Percentiles rank a stretch among this genome's conserved stretches.
Evolutionary conservation across 1,140 invertebrate species (phyloP).

Genomic region (Phymastichus coffea): DNA sequence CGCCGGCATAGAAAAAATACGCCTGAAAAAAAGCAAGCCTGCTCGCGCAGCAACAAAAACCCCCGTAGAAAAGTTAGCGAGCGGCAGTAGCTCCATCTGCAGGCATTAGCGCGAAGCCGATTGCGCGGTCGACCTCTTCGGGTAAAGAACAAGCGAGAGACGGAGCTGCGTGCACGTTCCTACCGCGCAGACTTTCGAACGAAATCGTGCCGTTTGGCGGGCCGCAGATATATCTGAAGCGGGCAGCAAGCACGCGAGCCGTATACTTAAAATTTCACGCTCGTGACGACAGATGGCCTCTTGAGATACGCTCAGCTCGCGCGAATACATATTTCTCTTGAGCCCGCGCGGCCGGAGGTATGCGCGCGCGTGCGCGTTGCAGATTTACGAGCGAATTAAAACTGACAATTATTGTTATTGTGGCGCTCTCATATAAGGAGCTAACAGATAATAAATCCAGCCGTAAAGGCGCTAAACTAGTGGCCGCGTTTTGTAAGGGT

Average conservation of each 20-base stretch:
- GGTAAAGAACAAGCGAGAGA: too few species aligned
- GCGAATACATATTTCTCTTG: not conserved
- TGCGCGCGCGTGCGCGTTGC: slow-evolving; percentile 5
- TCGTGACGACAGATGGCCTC: slow-evolving; percentile 46
- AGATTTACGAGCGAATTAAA: slow-evolving; percentile 56
- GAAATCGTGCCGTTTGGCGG: too few species aligned
- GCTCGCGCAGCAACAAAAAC: too few species aligned
- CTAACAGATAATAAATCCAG: slow-evolving; percentile 58
- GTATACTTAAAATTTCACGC: slow-evolving; percentile 35
- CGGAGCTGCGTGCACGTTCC: too few species aligned
- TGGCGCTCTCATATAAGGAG: slow-evolving; percentile 55
- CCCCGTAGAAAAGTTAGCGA: too few species aligned
- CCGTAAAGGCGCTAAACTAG: slow-evolving; percentile 56
- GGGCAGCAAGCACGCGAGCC: too few species aligned
- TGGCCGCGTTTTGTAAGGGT: slow-evolving; percentile 54
- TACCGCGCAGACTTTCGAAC: too few species aligned
- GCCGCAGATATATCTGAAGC: too few species aligned
- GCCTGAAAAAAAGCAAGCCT: too few species aligned
- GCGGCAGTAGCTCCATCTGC: slow-evolving; percentile 49
- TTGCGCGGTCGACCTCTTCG: too few species aligned
- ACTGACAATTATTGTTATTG: slow-evolving; percentile 58
- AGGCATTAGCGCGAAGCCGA: slow-evolving; percentile 26
- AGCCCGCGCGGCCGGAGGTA: slow-evolving; percentile 9
- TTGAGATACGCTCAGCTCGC: too few species aligned
- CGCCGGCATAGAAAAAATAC: too few species aligned